Evolutionary conservation across 2,888 invertebrate genomes (phyloP), one percentile per base, ranked within the genome.

Genomic region (Invenusta paracnida): DNA sequence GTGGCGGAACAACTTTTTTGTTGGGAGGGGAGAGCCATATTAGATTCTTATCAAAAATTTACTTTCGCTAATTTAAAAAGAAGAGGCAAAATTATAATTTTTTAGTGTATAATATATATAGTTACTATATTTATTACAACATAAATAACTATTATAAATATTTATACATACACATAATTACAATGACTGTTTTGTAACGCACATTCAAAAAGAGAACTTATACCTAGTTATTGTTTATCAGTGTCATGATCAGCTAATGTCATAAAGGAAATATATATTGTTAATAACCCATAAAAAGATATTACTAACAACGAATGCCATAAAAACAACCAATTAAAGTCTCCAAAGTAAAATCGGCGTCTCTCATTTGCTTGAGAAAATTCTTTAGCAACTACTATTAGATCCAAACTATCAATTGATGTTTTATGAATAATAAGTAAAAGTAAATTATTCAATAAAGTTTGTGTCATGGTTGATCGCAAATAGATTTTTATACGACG

Each of bases 221-320:
- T 73, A n/a, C n/a, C n/a, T n/a, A 73, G 73, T 73, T 73, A 73
- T 73, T 73, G 73, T 73, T 73, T 73, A 73, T 73, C 73, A 73
- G 25, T 73, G 25, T 73, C 73, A 73, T 73, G 73, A 73, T 73
- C 25, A 73, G 23, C 73, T 73, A 73, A 73, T 73, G 73, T 73
- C 27, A 73, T 73, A 23, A 73, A 73, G 23, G 23, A 73, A 13
- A 73, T 13, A 73, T 73, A 73, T 73, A 73, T 73, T 73, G 73
- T 73, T 73, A 73, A 73, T 23, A 73, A 73, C 73, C 27, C 73
- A 73, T 73, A 73, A 73, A 73, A 73, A 73, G 73, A 73, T 73
- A 73, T 73, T 73, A 73, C 73, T 23, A 73, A 73, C 73, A 73
- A 73, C 25, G 5, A 23, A n/a, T 5, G 11, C 27, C 11, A n/a